phyloP scores from a whole-genome alignment of 2,888 invertebrate species.

The Lepidocyrtinus sp. region DNA sequence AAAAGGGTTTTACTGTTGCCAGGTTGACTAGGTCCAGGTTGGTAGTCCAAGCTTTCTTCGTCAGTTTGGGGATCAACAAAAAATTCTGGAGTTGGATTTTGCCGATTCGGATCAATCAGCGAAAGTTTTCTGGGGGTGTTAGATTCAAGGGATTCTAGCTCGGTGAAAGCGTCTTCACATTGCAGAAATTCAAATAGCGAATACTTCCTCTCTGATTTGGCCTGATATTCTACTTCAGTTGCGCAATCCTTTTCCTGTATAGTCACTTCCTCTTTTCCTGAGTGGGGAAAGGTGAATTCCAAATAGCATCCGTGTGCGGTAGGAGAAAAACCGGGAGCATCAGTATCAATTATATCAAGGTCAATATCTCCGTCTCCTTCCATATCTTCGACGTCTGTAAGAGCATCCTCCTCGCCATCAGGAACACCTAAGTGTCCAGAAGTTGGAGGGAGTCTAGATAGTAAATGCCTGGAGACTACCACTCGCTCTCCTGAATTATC shows the following conservation, averaged over 20 bases:
- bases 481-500: constrained; percentile 60
- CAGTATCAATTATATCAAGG: constrained; percentile 43
- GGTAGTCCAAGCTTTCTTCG: constrained; percentile 61
- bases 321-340: constrained; percentile 34
- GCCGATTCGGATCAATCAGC: constrained; percentile 7
- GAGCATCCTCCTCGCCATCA: constrained; percentile 74
- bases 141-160: constrained; percentile 32
- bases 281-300: background rate
- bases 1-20: background rate
- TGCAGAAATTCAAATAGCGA: constrained; percentile 45
- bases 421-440: background rate
- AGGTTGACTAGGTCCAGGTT: background rate
- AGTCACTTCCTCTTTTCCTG: constrained; percentile 29
- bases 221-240: background rate
- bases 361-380: constrained; percentile 72
- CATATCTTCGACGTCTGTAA: constrained; percentile 74
- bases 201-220: constrained; percentile 42
- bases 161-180: constrained; percentile 38
- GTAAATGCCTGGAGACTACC: constrained; percentile 33
- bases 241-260: constrained; percentile 40
- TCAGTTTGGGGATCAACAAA: constrained; percentile 63
- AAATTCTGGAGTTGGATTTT: constrained; percentile 50
- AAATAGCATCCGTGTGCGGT: constrained; percentile 35
- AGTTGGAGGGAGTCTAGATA: background rate
- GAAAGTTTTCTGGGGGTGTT: constrained; percentile 30